phyloP scores from a whole-genome alignment of 2,797 vertebrate genomes.

The Pseudocheirus occidentalis region DNA sequence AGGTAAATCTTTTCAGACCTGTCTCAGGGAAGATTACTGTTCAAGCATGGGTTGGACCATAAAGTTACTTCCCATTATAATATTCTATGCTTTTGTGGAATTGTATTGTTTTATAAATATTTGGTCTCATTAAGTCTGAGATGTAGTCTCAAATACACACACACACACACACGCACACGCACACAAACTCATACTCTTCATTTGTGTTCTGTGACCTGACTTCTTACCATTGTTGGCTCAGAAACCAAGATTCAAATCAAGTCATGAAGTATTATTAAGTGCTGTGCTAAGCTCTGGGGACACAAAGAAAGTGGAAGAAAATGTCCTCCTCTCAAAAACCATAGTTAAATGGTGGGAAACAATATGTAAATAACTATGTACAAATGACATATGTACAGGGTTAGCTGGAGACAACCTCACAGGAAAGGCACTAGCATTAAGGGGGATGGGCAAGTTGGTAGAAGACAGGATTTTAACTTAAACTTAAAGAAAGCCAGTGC shows the following conservation, averaged over 20 bases:
- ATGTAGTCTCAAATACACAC: neutral
- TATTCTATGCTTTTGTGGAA: neutral
- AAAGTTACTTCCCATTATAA: neutral
- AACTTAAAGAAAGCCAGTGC: neutral
- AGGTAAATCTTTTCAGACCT: neutral
- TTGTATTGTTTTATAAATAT: neutral
- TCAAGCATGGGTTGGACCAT: neutral
- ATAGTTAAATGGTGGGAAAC: neutral
- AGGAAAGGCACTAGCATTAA: neutral
- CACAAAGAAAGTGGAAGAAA: neutral
- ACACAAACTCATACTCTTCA: neutral
- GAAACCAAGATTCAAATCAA: neutral
- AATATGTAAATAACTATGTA: neutral
- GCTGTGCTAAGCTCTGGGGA: slow-evolving; percentile 25
- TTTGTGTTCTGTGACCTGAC: neutral
- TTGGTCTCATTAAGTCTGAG: neutral
- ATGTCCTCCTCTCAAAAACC: neutral
- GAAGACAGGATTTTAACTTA: neutral
- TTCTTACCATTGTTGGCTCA: neutral
- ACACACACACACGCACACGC: neutral
- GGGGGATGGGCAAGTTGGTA: neutral
- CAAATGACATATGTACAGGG: neutral
- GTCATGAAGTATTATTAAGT: slow-evolving; percentile 29
- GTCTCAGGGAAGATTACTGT: neutral
- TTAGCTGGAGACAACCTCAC: neutral